Base-by-base conservation (phyloP, 2,888 invertebrate species). In the Zhengitettix transpicula region DNA sequence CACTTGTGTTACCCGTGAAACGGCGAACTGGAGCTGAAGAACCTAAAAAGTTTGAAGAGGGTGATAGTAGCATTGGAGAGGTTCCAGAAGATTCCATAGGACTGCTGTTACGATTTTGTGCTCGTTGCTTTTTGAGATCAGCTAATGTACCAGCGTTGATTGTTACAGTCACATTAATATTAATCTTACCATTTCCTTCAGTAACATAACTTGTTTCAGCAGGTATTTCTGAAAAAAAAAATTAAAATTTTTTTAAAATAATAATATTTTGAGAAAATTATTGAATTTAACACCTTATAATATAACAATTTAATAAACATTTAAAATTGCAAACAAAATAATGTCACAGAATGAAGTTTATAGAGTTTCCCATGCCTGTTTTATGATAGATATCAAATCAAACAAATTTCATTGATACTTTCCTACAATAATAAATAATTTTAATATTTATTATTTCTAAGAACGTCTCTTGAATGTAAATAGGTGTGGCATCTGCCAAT, bases 51-150 rank as follows among this genome's bases (percentile, higher is more conserved):
- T 47, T n/a, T 47, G 47, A 47, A 47, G 14, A 3, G n/a, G 47
- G 47, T 47, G 47, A 47, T n/a, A 47, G 9, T 14, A 40, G 55
- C 16, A 40, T 7, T n/a, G 55, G 55, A 40, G 55, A 55, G 9
- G 57, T 53, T 42, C 53, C 54, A 3, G 61, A 58, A 8, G 52
- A 53, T 10, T 60, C 61, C 10, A 57, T 53, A 0, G 79, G 78
- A 64, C 78, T 80, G 60, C 77, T 80, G 70, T 83, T 84, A 67
- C 90, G 78, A 67, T 86, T 89, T 69, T 89, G 88, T 64, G 90
- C 83, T 65, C 95, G 80, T 71, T 94, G 92, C 73, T 93, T 93
- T 77, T 96, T 96, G 72, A 95, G 78, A 74, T 95, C 94, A 58
- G 94, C 87, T 67, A 96, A 79, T 57, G 94, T 94, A 67, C 86